Conservation (phyloP, 2,113 vertebrate genomes). For the Perognathus longimembris region DNA sequence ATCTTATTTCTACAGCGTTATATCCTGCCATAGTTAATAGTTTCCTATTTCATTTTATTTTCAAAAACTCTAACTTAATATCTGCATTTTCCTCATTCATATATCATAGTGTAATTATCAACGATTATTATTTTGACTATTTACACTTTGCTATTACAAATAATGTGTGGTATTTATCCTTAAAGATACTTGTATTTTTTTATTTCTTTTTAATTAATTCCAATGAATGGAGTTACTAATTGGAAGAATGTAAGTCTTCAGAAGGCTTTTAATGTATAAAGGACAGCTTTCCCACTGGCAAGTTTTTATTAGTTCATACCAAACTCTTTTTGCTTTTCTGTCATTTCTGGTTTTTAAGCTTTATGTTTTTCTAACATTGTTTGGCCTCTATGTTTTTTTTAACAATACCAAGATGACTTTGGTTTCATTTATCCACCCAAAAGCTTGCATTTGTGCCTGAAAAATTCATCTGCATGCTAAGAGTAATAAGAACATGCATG, state of each 20-base stretch:
- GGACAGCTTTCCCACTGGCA: slow-evolving; percentile 52
- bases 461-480: neutral
- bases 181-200: slow-evolving; percentile 29
- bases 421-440: neutral
- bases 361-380: neutral
- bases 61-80: slow-evolving; percentile 28
- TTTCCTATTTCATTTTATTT: neutral
- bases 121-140: slow-evolving; percentile 9
- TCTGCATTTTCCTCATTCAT: neutral
- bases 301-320: slow-evolving; percentile 40
- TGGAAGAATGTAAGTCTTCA: slow-evolving; percentile 41
- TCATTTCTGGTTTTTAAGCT: slow-evolving; percentile 7
- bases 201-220: slow-evolving; percentile 58
- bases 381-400: neutral
- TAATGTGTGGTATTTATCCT: neutral
- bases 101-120: neutral
- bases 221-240: slow-evolving; percentile 38
- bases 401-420: neutral
- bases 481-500: neutral
- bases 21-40: neutral
- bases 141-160: slow-evolving; percentile 36
- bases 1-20: neutral
- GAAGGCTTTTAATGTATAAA: slow-evolving; percentile 37
- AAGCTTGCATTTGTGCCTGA: neutral
- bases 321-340: neutral